Base-by-base conservation (phyloP, 2,888 invertebrate genomes). In the Halictus ligatus region DNA sequence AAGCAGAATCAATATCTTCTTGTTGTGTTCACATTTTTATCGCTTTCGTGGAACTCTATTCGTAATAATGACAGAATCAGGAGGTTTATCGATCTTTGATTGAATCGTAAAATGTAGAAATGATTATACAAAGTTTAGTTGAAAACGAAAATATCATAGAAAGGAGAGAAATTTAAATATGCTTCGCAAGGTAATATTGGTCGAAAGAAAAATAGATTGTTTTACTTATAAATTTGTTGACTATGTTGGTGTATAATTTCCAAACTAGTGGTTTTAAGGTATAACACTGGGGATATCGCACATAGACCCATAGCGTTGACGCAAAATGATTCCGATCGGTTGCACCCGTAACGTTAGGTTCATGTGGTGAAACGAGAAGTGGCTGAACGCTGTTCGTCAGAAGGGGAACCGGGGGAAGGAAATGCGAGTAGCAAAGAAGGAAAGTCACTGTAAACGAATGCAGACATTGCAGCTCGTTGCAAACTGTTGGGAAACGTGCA, bases 361-460 rank as follows among this genome's bases (percentile, higher is more conserved):
- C 58, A n/a, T 58, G 69, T 29, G 64, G 64, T 64, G 64, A 69
- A 69, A 40, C 21, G 3, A 21, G 40, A 69, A 64, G 64, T 64
- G 29, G 64, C 15, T 21, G 58, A 58, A 58, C 58, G 18, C 10
- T 18, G 21, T 21, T 40, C 40, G 69, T 40, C 40, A 12, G 21
- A 21, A 69, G 35, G 40, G 5, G 40, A 18, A 69, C 40, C 40
- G 12, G 21, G 40, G 12, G 40, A 40, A 21, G 69, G 21, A 69
- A 64, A 60, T 76, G 13, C 71, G n/a, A 54, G 54, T 15, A n/a
- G 5, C n/a, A 15, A 18, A 40, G 67, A 54, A 78, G 78, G 29
- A 48, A 73, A 67, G 58, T 76, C 40, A 35, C 21, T 60, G 60
- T 78, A 78, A 82, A 35, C 74, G 76, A 81, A 72, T 71, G 71